Base-by-base conservation (phyloP, 2,888 invertebrate genomes). In the Drosophila falleni region DNA sequence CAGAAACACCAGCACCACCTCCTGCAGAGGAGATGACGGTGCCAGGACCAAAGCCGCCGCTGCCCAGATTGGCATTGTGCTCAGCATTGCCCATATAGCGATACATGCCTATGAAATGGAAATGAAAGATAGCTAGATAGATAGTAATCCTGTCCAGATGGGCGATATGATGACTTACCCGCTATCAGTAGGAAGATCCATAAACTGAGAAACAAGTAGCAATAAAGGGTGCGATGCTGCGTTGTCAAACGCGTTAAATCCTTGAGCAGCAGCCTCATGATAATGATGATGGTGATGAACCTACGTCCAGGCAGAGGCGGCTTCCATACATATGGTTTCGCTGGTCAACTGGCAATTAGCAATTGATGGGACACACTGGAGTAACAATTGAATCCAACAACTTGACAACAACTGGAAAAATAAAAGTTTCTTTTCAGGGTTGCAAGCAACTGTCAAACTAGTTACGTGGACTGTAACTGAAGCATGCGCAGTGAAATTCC, bases 161-260 rank as follows among this genome's bases (percentile, higher is more conserved):
- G 42, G 5, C 8, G 29, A 15, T 3, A 10, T 3, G 23, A 1
- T 3, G 11, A 58, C 77, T 93, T 92, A 95, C 96, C 96, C 83
- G 96, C 96, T 73, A 97, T 95, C 29, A 97, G 93, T 63, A 96
- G 93, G 91, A 96, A 95, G 90, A 97, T 96, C 97, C 97, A 97
- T 76, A 97, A 91, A 92, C 95, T 96, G 93, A 97, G 95, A 64
- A 97, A 94, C 81, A 97, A 93, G 90, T 97, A 97, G 93, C 97
- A 97, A 90, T 97, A 96, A 90, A 97, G 94, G 33, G 97, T 96
- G 89, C 96, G 94, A 90, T 96, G 96, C 89, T 96, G 96, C 82
- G 94, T 94, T 19, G 94, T 94, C 74, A 95, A 93, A 68, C 95
- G 94, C 79, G 94, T 93, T 89, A 94, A 93, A 90, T 94, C 94